Evolutionary conservation across 2,888 invertebrate genomes (phyloP).

Genomic region (Tortricodes alternella): DNA sequence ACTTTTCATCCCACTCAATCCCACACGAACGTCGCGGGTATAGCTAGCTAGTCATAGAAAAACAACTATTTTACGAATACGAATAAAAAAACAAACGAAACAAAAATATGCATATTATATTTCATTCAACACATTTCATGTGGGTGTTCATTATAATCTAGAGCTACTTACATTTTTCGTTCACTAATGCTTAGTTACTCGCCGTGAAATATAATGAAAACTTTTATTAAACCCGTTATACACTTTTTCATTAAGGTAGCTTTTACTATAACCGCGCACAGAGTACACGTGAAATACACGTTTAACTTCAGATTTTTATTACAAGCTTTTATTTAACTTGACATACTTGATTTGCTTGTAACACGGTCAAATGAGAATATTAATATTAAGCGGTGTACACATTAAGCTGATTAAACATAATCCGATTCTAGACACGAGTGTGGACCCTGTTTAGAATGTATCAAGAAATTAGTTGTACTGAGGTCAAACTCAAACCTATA

Average conservation of each 20-base stretch:
- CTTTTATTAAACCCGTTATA: slow-evolving; percentile 27
- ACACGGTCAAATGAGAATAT: slow-evolving; percentile 8
- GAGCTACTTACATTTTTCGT: background rate
- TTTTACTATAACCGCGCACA: slow-evolving; percentile 4
- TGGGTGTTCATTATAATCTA: background rate
- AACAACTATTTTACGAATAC: too few relatives aligned
- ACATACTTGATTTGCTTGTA: too few relatives aligned
- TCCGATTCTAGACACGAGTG: slow-evolving; percentile 38
- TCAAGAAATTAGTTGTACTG: too few relatives aligned
- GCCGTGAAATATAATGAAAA: slow-evolving; percentile 23
- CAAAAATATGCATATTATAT: too few relatives aligned
- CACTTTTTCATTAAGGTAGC: slow-evolving; percentile 25
- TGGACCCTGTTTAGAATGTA: too few relatives aligned
- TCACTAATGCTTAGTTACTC: slow-evolving; percentile 3
- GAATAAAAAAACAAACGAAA: too few relatives aligned
- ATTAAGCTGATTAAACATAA: slow-evolving; percentile 30
- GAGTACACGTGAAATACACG: background rate
- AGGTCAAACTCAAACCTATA: too few relatives aligned
- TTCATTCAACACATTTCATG: background rate
- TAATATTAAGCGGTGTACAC: slow-evolving; percentile 10
- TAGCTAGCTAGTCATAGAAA: too few relatives aligned
- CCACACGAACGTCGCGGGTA: too few relatives aligned
- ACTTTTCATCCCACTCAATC: too few relatives aligned
- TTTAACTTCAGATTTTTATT: too few relatives aligned
- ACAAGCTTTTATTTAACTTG: too few relatives aligned